phyloP scores from a whole-genome alignment of 2,113 vertebrate genomes.

The Colius striatus region DNA sequence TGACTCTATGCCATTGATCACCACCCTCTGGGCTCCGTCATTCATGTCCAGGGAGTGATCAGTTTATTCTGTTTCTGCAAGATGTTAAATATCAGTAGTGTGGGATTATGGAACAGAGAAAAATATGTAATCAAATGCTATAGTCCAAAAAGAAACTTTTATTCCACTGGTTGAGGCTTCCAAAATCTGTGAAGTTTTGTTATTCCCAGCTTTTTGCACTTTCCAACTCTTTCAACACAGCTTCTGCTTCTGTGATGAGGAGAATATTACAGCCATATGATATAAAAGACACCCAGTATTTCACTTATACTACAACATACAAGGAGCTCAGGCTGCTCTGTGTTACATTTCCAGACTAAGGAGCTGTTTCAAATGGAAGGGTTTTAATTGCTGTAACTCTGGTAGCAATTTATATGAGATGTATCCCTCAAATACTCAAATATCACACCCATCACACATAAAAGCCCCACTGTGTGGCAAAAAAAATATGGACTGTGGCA shows the following conservation, averaged over 20 bases:
- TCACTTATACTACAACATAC: not conserved
- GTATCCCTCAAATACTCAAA: not conserved
- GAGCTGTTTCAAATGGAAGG: not conserved
- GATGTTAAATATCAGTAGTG: not conserved
- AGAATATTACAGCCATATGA: not conserved
- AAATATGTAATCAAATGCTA: not conserved
- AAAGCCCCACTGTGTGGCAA: rapidly evolving
- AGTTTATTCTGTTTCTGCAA: not conserved
- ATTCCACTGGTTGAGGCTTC: not conserved
- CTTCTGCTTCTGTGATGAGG: not conserved
- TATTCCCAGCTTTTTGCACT: not conserved
- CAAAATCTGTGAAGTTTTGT: not conserved
- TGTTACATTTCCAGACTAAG: not conserved
- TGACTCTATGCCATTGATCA: too few species aligned
- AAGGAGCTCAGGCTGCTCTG: not conserved
- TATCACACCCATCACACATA: not conserved
- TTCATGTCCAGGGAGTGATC: not conserved
- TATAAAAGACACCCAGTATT: not conserved
- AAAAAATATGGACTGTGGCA: rapidly evolving
- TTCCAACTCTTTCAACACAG: not conserved
- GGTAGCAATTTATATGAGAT: not conserved
- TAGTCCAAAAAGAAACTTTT: not conserved
- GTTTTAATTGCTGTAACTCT: not conserved
- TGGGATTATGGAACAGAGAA: not conserved
- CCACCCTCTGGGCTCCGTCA: too few species aligned